These are phyloP conservation scores for Chrysopa pallens DNA, from an alignment of 1,140 invertebrate genomes.

Conservation along the genomic window DNA sequence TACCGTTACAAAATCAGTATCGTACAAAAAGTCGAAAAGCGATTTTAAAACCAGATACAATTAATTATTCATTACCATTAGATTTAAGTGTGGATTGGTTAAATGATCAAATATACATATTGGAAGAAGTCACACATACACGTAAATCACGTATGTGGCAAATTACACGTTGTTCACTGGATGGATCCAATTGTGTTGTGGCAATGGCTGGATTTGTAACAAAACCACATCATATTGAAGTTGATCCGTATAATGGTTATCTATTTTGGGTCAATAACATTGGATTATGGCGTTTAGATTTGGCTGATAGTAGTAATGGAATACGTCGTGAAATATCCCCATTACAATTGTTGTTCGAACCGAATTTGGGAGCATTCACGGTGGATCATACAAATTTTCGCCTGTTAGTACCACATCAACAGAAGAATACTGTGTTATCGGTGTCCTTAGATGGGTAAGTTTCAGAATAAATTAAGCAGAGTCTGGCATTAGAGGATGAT, in stretches of 20 bases:
- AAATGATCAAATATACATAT: conserved; percentile 60
- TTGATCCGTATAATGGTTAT: conserved; percentile 84
- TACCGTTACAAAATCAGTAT: conserved; percentile 21
- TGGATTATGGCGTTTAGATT: conserved; percentile 61
- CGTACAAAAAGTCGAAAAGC: conserved; percentile 9
- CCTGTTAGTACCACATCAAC: conserved; percentile 53
- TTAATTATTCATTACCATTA: conserved; percentile 23
- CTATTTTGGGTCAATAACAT: conserved; percentile 56
- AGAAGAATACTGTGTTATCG: conserved; percentile 56
- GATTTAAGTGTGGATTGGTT: conserved; percentile 76
- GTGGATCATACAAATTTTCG: conserved; percentile 67
- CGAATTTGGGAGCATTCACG: conserved; percentile 48
- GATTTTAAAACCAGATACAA: conserved; percentile 7
- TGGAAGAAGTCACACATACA: conserved; percentile 36
- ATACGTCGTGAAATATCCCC: conserved; percentile 36
- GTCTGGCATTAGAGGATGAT: too few relatives aligned
- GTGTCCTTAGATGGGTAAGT: conserved; percentile 63
- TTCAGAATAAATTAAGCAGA: not conserved
- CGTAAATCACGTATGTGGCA: conserved; percentile 32
- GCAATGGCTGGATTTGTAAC: conserved; percentile 44
- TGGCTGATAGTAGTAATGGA: conserved; percentile 50
- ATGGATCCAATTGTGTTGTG: conserved; percentile 44
- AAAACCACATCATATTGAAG: conserved; percentile 57
- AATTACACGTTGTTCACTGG: conserved; percentile 53
- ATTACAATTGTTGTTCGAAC: conserved; percentile 30